These are phyloP conservation scores for Meloe dianella DNA, from an alignment of 2,888 invertebrate genomes.

Conservation along the genomic window DNA sequence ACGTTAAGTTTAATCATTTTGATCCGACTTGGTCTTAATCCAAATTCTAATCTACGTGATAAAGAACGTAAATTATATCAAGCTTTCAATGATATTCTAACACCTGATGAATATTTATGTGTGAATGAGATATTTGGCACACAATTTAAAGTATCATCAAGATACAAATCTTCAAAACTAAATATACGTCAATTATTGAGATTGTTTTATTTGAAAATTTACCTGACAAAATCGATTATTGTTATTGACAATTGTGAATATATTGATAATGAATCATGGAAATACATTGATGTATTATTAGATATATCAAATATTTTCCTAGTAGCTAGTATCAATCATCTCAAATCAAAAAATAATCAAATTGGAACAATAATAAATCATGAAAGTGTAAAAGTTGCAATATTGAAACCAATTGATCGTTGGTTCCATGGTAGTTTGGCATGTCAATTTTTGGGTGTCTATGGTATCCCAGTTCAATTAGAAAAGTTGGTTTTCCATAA, in stretches of 20 bases:
- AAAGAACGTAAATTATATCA: too few species aligned
- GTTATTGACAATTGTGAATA: slow-evolving; percentile 68
- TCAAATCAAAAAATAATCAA: slow-evolving; percentile 21
- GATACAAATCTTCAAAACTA: slow-evolving; percentile 42
- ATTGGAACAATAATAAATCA: neutral
- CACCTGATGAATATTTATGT: too few species aligned
- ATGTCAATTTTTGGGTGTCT: slow-evolving; percentile 69
- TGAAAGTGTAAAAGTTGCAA: slow-evolving; percentile 50
- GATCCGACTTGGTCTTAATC: too few species aligned
- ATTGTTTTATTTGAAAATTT: too few species aligned
- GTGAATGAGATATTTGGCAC: neutral
- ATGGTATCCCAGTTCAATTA: slow-evolving; percentile 68
- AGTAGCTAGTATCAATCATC: slow-evolving; percentile 47
- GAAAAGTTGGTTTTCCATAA: slow-evolving; percentile 62
- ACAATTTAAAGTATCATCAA: slow-evolving; percentile 36
- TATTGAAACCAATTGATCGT: slow-evolving; percentile 63
- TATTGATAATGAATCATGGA: slow-evolving; percentile 65
- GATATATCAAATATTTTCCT: too few species aligned
- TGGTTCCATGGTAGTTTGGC: slow-evolving; percentile 68
- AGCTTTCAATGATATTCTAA: too few species aligned
- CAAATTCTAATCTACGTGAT: too few species aligned
- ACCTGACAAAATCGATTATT: slow-evolving; percentile 54
- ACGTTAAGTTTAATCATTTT: too few species aligned
- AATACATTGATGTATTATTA: slow-evolving; percentile 60
- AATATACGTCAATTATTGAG: slow-evolving; percentile 39